phyloP scores from a whole-genome alignment of 2,113 vertebrate species.

The Centropristis striata region DNA sequence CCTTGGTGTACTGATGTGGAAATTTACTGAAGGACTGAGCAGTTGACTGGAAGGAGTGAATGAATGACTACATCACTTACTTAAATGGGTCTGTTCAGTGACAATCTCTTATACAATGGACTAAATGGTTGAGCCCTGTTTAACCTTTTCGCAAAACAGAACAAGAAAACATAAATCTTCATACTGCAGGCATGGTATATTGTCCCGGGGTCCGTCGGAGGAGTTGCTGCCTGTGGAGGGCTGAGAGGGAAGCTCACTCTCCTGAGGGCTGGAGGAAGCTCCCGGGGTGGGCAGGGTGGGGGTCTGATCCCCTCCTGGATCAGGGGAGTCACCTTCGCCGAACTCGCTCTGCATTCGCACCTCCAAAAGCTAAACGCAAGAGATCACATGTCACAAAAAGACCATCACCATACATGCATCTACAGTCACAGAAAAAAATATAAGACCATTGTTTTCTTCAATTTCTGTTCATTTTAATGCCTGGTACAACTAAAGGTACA shows the following conservation, averaged over 20 bases:
- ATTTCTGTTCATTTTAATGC: no score
- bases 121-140: neutral
- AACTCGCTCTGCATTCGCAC: conserved; percentile 93
- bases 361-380: conserved; percentile 91
- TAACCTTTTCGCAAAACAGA: neutral
- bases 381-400: neutral
- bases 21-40: conserved; percentile 1
- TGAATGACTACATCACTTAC: conserved; percentile 1
- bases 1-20: neutral
- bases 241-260: conserved; percentile 83
- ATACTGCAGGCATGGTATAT: conserved; percentile 95
- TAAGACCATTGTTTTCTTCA: no score
- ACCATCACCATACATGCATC: no score
- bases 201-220: conserved; percentile 92
- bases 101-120: neutral
- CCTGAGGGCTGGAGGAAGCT: conserved; percentile 90
- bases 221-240: conserved; percentile 92
- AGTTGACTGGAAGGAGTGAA: conserved; percentile 4
- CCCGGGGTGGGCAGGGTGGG: conserved; percentile 88
- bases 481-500: no score
- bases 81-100: conserved; percentile 4
- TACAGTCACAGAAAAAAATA: no score
- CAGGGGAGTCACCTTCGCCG: conserved; percentile 91
- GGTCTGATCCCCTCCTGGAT: conserved; percentile 88
- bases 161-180: conserved; percentile 20